Evolutionary conservation across 92 coral and sea anemone species (phyloP).

Genomic region (Parazoanthus atlanticus): DNA sequence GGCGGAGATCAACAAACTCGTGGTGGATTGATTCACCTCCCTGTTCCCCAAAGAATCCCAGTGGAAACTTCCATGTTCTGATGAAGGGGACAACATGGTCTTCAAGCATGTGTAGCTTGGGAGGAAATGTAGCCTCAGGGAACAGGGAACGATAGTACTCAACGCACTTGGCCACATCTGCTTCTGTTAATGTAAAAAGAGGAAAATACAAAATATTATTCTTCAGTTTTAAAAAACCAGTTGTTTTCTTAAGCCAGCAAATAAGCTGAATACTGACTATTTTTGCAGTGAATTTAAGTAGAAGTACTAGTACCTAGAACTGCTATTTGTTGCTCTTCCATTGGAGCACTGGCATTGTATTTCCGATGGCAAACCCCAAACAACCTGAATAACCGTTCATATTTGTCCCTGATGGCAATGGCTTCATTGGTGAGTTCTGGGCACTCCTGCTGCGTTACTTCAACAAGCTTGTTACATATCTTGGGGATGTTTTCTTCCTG

Average conservation of each 20-base stretch:
- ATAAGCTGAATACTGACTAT: not conserved
- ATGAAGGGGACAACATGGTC: not conserved
- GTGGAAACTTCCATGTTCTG: not conserved
- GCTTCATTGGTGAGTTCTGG: not conserved
- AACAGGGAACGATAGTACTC: not conserved
- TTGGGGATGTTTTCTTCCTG: not conserved
- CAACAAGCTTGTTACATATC: not conserved
- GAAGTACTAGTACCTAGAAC: not conserved
- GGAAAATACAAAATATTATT: not conserved
- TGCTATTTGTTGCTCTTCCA: not conserved
- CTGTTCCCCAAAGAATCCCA: slow-evolving; percentile 20
- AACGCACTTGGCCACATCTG: not conserved
- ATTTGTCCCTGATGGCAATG: slow-evolving; percentile 16
- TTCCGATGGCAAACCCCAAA: not conserved
- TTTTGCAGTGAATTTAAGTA: not conserved
- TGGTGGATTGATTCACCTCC: slow-evolving; percentile 26
- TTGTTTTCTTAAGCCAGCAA: not conserved
- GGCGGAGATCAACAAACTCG: not conserved
- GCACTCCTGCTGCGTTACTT: not conserved
- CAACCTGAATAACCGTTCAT: not conserved
- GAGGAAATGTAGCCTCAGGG: not conserved
- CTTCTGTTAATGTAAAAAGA: not conserved
- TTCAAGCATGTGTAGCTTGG: slow-evolving; percentile 2
- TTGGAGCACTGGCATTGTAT: slow-evolving; percentile 7
- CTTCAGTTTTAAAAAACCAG: not conserved